Evolutionary conservation across 2,888 invertebrate species (phyloP).

Genomic region (Ormyrus thymus): DNA sequence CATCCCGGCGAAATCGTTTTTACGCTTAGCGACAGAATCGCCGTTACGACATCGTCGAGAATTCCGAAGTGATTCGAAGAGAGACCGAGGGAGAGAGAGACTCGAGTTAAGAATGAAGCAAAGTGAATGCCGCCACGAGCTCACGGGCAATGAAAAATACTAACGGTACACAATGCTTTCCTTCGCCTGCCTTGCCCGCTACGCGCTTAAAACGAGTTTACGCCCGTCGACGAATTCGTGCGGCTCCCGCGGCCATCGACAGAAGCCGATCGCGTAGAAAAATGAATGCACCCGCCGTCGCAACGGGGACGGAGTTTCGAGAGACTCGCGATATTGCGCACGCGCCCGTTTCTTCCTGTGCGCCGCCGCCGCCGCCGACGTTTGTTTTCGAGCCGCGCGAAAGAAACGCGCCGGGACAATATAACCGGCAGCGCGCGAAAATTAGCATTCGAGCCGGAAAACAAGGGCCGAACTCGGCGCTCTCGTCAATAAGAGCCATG

Average conservation of each 20-base stretch:
- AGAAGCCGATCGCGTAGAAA: no score
- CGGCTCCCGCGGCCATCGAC: no score
- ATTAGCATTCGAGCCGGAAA: conserved; percentile 42
- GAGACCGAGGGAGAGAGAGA: not conserved
- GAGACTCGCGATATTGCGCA: no score
- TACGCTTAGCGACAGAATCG: no score
- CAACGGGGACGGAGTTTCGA: no score
- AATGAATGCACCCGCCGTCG: no score
- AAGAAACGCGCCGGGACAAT: no score
- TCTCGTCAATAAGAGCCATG: conserved; percentile 3
- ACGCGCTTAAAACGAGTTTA: conserved; percentile 37
- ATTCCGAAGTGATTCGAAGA: not conserved
- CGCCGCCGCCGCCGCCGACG: no score
- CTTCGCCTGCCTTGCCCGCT: not conserved
- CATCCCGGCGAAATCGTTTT: not conserved
- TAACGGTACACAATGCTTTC: conserved; percentile 35
- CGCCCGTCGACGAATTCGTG: not conserved
- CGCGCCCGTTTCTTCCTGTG: no score
- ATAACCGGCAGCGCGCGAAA: conserved; percentile 13
- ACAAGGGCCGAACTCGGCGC: conserved; percentile 8
- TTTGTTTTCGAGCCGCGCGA: no score
- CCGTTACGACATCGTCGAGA: no score
- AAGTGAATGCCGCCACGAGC: conserved; percentile 25
- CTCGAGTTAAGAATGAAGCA: not conserved
- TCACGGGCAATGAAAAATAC: conserved; percentile 20